Percentiles rank a stretch among this genome's conserved stretches.
Conservation (phyloP, 2,797 vertebrate genomes). For the Sarcophilus harrisii region DNA sequence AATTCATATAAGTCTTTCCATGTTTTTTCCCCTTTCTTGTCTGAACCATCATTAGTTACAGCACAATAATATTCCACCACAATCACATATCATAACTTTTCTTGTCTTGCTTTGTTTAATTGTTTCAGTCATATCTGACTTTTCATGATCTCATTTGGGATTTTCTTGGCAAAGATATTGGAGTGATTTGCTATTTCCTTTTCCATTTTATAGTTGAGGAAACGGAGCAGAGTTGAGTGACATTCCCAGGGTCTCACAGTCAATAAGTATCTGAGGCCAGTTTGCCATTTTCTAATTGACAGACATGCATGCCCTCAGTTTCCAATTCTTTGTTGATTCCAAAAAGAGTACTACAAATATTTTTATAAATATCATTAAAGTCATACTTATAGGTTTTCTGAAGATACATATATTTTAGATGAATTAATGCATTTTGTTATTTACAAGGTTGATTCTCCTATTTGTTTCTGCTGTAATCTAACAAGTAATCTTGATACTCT, state of each 20-base stretch:
- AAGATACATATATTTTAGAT: not conserved
- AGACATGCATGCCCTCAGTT: not conserved
- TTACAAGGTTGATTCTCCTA: not conserved
- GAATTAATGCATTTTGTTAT: not conserved
- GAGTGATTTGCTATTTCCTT: not conserved
- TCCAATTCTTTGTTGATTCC: not conserved
- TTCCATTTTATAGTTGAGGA: not conserved
- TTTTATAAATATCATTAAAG: not conserved
- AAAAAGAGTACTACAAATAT: not conserved
- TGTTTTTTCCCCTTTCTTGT: not conserved
- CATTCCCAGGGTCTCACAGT: not conserved
- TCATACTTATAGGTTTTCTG: not conserved
- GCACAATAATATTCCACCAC: not conserved
- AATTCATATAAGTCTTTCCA: not conserved
- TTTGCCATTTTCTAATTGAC: not conserved
- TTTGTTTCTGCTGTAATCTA: not conserved
- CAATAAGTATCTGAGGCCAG: not conserved
- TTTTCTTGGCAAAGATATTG: not conserved
- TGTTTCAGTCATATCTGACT: not conserved
- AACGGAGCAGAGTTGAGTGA: not conserved
- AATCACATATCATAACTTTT: not conserved
- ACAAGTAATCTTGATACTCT: not conserved
- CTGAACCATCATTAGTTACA: not conserved
- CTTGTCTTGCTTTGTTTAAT: not conserved
- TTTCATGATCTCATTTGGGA: not conserved